These are phyloP conservation scores for Caenorhabditis afra DNA, from an alignment of 2,888 invertebrate species.

Conservation along the genomic window DNA sequence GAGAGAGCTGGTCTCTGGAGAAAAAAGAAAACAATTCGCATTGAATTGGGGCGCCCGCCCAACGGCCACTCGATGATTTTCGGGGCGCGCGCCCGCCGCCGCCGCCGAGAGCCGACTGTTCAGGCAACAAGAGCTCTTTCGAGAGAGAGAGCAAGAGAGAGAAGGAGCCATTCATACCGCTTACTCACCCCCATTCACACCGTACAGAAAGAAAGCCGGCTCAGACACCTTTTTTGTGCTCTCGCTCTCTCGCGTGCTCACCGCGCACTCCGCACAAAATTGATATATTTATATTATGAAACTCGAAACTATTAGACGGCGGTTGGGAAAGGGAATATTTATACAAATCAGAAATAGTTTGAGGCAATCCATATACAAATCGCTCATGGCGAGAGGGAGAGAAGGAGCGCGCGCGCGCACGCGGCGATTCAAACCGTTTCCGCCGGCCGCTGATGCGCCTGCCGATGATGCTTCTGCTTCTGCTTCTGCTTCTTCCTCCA, in stretches of 20 bases:
- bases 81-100: too few relatives aligned
- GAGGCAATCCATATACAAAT: background rate
- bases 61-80: constrained; percentile 1
- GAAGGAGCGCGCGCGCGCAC: too few relatives aligned
- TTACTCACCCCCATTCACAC: background rate
- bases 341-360: too few relatives aligned
- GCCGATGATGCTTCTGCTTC: too few relatives aligned
- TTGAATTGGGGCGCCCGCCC: too few relatives aligned
- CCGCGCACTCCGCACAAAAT: too few relatives aligned
- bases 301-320: too few relatives aligned
- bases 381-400: background rate
- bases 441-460: background rate
- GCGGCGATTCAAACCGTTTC: background rate
- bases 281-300: too few relatives aligned
- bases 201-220: background rate
- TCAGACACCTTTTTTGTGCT: background rate
- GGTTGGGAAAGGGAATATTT: too few relatives aligned
- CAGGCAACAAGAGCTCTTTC: background rate
- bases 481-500: too few relatives aligned
- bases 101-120: too few relatives aligned
- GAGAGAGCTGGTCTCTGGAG: background rate
- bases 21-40: too few relatives aligned
- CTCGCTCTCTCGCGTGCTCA: background rate
- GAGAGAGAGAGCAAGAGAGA: background rate
- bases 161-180: background rate